These are phyloP conservation scores for Chrysemys picta DNA, from an alignment of 2,113 vertebrate genomes.

Conservation along the genomic window DNA sequence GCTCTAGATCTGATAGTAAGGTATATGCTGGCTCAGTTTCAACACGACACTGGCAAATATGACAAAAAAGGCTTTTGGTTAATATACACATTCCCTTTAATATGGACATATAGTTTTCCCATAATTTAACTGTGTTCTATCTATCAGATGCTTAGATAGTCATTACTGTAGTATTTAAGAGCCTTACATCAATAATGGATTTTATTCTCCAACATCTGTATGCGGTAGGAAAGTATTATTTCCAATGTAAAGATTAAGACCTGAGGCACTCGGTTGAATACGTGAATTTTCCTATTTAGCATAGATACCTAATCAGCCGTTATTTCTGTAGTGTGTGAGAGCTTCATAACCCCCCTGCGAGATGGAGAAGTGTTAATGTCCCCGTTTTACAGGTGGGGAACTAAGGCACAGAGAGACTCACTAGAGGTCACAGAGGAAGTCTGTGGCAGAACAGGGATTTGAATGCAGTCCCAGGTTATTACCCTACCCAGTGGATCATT, in stretches of 20 bases:
- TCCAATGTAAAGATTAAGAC: not conserved
- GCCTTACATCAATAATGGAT: not conserved
- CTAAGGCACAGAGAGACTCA: not conserved
- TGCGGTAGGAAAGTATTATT: not conserved
- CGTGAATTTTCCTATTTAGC: not conserved
- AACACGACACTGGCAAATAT: not conserved
- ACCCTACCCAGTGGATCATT: not conserved
- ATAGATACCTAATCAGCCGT: not conserved
- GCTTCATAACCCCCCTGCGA: rapidly evolving
- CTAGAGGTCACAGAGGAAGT: not conserved
- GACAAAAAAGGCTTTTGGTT: not conserved
- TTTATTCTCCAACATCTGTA: not conserved
- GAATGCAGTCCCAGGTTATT: not conserved
- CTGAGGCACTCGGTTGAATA: not conserved
- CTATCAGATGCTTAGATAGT: not conserved
- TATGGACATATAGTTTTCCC: not conserved
- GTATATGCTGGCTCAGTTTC: not conserved
- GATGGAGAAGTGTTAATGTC: rapidly evolving
- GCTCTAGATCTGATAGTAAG: not conserved
- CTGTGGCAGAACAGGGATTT: not conserved
- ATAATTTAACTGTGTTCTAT: not conserved
- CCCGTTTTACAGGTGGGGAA: rapidly evolving
- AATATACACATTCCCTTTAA: not conserved
- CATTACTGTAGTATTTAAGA: not conserved
- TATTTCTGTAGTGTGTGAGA: not conserved